These are phyloP conservation scores for Synergus japonicus DNA, from an alignment of 2,888 invertebrate species.

Conservation along the genomic window DNA sequence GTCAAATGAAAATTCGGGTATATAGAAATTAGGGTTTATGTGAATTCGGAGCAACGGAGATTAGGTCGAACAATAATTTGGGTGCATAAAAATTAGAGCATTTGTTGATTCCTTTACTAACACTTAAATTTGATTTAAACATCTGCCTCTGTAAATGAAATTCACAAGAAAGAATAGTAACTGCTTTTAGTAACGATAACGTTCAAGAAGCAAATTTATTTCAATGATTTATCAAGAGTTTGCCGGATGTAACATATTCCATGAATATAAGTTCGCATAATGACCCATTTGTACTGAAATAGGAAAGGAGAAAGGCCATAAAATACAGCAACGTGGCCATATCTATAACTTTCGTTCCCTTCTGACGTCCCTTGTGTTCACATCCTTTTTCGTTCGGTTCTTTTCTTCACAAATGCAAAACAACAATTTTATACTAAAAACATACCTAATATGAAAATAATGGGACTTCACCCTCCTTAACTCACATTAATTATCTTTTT, in stretches of 20 bases:
- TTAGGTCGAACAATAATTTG: no score
- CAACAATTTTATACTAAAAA: no score
- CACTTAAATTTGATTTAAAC: background rate
- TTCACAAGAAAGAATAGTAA: background rate
- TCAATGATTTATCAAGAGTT: background rate
- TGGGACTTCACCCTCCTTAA: no score
- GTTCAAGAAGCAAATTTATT: background rate
- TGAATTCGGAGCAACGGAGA: no score
- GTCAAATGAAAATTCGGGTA: no score
- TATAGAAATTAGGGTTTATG: no score
- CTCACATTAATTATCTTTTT: background rate
- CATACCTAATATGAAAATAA: no score
- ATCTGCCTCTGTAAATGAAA: background rate
- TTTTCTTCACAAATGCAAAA: background rate
- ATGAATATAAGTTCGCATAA: background rate
- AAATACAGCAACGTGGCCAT: background rate
- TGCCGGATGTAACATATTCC: background rate
- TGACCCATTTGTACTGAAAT: conserved; percentile 4
- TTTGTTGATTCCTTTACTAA: background rate
- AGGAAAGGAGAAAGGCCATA: background rate
- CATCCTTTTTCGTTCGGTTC: background rate
- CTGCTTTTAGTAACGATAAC: background rate
- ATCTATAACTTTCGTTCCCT: background rate
- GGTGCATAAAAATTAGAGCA: no score
- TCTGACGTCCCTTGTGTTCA: background rate